Evolutionary conservation across 2,797 vertebrate species (phyloP), one percentile per base, ranked within the genome.

Genomic region (Malurus leucopterus): DNA sequence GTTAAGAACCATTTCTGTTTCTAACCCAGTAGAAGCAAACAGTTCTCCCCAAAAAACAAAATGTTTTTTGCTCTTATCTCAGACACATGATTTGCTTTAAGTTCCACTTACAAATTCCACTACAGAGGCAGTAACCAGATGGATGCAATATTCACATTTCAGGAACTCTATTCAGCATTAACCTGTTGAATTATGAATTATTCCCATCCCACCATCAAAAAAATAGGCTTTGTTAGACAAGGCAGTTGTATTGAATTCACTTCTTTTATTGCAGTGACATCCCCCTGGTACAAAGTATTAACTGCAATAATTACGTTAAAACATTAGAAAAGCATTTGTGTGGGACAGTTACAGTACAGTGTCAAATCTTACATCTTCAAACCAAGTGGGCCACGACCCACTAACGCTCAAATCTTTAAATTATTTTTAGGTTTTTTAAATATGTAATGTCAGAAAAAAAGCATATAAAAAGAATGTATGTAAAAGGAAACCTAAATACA

Each of bases 221-320:
- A 75, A 87, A 49, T 36, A 93, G 15, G 22, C 92, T 89, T 71
- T 86, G 38, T 70, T 84, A 78, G 85, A 87, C 94, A 90, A 81
- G 51, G 77, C 63, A 72, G 40, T 83, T 95, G 86, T 90, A 96
- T 93, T 96, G 94, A 97, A 96, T 96, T 96, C 75, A 97, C 81
- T 98, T 98, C 96, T 99, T 99, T 98, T 96, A 99, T 99, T 99
- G 98, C 98, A 99, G 98, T 98, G 97, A 98, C 94, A 94, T 95
- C 94, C 98, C 97, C 98, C 98, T 84, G 72, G 97, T 98, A 99
- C 98, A 99, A 99, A 98, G 98, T 98, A 98, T 98, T 98, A 98
- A 98, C 98, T 97, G 97, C 98, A 99, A 98, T 97, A 96, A 86
- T 98, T 96, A 97, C 90, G 93, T 98, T 99, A 98, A 98, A 98